Evolutionary conservation across 2,888 invertebrate genomes (phyloP).

Genomic region (Coleophora flavipennella): DNA sequence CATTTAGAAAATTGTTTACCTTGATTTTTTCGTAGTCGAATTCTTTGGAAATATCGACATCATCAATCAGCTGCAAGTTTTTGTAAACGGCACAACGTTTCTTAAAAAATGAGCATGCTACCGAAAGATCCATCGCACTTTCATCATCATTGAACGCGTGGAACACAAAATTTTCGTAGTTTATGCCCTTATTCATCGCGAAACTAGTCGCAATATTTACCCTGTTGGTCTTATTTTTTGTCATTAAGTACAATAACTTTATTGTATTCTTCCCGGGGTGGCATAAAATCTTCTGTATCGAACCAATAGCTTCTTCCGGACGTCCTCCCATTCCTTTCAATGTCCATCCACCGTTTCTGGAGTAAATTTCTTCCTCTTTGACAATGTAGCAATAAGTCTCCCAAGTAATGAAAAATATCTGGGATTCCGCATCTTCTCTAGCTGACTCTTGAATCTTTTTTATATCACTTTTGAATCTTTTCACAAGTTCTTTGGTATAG

Average conservation of each 20-base stretch:
- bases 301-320: constrained; percentile 5
- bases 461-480: too few species aligned
- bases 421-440: too few species aligned
- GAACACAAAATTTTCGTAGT: constrained; percentile 26
- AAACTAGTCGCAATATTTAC: constrained; percentile 11
- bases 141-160: constrained; percentile 18
- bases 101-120: constrained; percentile 22
- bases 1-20: constrained; percentile 20
- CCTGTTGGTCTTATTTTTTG: constrained; percentile 24
- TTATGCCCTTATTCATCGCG: constrained; percentile 18
- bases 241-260: constrained; percentile 25
- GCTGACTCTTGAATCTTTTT: too few species aligned
- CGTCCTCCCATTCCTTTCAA: constrained; percentile 7
- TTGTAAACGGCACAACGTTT: too few species aligned
- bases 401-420: too few species aligned
- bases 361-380: too few species aligned
- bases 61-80: constrained; percentile 20
- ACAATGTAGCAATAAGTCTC: too few species aligned
- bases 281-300: constrained; percentile 11
- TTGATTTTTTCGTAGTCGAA: constrained; percentile 27
- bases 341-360: too few species aligned
- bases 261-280: constrained; percentile 16
- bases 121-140: constrained; percentile 20
- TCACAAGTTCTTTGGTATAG: too few species aligned
- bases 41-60: constrained; percentile 23